Evolutionary conservation across 2,888 invertebrate genomes (phyloP).

Genomic region (Drosophila multiciliata): DNA sequence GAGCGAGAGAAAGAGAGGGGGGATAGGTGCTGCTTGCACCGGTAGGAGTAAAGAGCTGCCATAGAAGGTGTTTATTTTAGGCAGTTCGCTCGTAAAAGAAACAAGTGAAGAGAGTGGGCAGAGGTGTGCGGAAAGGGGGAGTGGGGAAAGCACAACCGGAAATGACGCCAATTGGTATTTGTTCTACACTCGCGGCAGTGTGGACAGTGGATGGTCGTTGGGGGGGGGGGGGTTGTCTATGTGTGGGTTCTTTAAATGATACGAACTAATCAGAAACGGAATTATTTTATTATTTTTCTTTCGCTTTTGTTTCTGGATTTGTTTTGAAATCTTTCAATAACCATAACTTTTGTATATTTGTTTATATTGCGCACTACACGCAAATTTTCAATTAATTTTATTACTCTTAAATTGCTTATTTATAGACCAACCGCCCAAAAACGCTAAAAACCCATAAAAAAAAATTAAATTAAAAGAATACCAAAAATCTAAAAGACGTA

Average conservation of each 20-base stretch:
- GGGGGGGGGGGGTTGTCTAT: not conserved
- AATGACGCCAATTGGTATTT: conserved; percentile 51
- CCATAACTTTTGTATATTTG: conserved; percentile 27
- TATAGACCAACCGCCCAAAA: conserved; percentile 10
- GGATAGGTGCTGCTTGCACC: conserved; percentile 1
- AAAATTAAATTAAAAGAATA: conserved; percentile 10
- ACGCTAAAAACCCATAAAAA: conserved; percentile 10
- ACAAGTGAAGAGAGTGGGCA: not conserved
- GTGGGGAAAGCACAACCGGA: conserved; percentile 32
- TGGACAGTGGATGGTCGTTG: not conserved
- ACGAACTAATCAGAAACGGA: conserved; percentile 45
- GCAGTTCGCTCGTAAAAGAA: conserved; percentile 10
- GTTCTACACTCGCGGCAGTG: not conserved
- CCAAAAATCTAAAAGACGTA: not conserved
- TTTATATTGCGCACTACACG: conserved; percentile 45
- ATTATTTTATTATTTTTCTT: conserved; percentile 12
- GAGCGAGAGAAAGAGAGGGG: not conserved
- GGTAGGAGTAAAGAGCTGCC: not conserved
- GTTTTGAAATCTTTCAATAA: conserved; percentile 11
- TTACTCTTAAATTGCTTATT: conserved; percentile 43
- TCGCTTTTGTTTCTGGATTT: not conserved
- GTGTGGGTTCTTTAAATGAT: conserved; percentile 24
- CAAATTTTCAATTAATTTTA: conserved; percentile 52
- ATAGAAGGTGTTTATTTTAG: conserved; percentile 33
- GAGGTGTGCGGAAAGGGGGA: not conserved